phyloP scores from a whole-genome alignment of 1,140 invertebrate species.

The Arion vulgaris region DNA sequence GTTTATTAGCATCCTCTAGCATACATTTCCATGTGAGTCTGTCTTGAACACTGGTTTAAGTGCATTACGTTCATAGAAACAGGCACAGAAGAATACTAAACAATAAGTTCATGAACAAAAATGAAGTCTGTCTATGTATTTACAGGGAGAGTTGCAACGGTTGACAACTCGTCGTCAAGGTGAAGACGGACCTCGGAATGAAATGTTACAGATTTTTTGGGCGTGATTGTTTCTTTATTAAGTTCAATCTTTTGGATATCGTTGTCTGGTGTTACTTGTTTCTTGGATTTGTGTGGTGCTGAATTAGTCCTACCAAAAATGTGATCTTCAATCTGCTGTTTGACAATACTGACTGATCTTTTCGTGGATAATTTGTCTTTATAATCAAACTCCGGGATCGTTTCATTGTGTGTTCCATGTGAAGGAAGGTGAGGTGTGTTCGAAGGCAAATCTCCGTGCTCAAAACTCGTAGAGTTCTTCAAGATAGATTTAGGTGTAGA shows the following conservation, averaged over 20 bases:
- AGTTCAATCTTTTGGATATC: background rate
- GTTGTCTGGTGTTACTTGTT: background rate
- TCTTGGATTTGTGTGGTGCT: background rate
- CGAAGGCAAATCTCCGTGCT: background rate
- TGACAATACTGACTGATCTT: background rate
- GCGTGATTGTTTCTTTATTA: background rate
- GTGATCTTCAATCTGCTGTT: background rate
- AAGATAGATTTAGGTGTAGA: background rate
- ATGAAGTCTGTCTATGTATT: background rate
- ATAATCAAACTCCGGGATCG: background rate
- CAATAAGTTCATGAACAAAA: too few relatives aligned
- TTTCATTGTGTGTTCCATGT: background rate
- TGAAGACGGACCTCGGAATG: background rate
- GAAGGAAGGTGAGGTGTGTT: background rate
- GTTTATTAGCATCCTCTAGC: too few relatives aligned
- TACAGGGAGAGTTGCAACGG: background rate
- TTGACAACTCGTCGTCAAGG: background rate
- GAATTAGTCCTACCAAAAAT: background rate
- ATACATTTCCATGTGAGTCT: too few relatives aligned
- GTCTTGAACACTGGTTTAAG: too few relatives aligned
- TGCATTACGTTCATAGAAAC: too few relatives aligned
- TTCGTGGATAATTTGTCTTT: background rate
- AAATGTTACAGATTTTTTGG: background rate
- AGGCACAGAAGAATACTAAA: too few relatives aligned
- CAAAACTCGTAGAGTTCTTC: background rate